Percentiles rank a stretch among this genome's conserved stretches.
Conservation (phyloP, 2,113 vertebrate species). For the Mobula hypostoma region DNA sequence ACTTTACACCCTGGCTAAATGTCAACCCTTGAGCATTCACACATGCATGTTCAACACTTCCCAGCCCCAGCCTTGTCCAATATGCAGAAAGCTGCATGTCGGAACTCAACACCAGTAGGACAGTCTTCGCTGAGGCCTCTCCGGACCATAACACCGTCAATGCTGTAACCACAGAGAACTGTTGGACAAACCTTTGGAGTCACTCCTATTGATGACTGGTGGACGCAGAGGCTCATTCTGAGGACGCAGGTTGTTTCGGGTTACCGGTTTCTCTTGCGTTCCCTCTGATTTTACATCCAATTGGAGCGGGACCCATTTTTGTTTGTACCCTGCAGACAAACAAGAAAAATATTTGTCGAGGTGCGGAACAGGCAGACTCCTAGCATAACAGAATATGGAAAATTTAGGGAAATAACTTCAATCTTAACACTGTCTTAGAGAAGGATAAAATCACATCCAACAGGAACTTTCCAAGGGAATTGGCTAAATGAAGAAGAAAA, state of each 20-base stretch:
- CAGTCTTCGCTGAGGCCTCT: background rate
- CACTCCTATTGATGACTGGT: slow-evolving; percentile 70
- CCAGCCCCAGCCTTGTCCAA: background rate
- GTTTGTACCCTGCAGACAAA: slow-evolving; percentile 75
- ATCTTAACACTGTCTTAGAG: background rate
- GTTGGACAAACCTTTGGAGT: slow-evolving; percentile 74
- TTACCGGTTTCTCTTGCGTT: slow-evolving; percentile 79
- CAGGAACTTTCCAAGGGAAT: too few relatives aligned
- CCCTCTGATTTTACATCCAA: slow-evolving; percentile 96
- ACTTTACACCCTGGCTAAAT: too few relatives aligned
- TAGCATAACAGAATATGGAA: background rate
- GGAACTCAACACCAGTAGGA: background rate
- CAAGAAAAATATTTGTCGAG: background rate
- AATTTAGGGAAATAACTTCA: background rate
- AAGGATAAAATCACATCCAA: background rate
- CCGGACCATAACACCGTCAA: background rate
- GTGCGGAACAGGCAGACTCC: background rate
- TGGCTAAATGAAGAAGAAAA: too few relatives aligned
- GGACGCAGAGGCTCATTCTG: slow-evolving; percentile 82
- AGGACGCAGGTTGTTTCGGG: slow-evolving; percentile 76
- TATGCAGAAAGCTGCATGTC: background rate
- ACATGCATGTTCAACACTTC: too few relatives aligned
- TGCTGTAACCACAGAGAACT: too few relatives aligned
- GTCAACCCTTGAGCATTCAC: too few relatives aligned
- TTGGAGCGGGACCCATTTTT: slow-evolving; percentile 95